Evolutionary conservation across 2,888 invertebrate species (phyloP), one percentile per base, ranked within the genome.

Genomic region (Synergus laeviventris): DNA sequence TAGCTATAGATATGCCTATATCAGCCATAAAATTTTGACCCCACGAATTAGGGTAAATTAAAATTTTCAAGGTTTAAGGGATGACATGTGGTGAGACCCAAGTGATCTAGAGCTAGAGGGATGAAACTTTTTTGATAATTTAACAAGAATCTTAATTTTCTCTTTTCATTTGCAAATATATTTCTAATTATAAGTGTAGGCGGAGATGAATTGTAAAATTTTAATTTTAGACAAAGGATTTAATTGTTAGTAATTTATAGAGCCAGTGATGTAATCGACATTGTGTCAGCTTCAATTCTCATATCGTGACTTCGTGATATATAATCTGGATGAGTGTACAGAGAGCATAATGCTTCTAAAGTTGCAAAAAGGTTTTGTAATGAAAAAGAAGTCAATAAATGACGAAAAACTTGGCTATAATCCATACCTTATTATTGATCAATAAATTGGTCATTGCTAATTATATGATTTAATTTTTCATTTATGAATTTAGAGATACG

Each of bases 341-440:
- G n/a, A 62, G 11, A 62, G 11, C n/a, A 49, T 31, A 70, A 70
- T 70, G 45, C 16, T 11, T 7, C 31, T 9, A 9, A 39, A 31
- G 31, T 70, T n/a, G 49, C 45, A 45, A 36, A 70, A 49, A n/a
- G n/a, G 31, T 70, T 49, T 70, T 49, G n/a, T 31, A 31, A 70
- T 9, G 9, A 9, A 11, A 38, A 12, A 18, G 21, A 62, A 62
- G n/a, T 18, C 38, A 11, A 39, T 9, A 39, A 18, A 60, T 31
- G 18, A 60, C 16, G 16, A 60, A 59, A 64, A 39, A 18, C n/a
- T 61, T 61, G 36, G 38, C 61, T 2, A 36, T n/a, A 16, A 36
- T 18, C 12, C 21, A 21, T 61, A n/a, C 2, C 12, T 21, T 21
- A n/a, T 21, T 12, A 38, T 61, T n/a, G 11, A 0, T 38, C n/a